A percentile compares a stretch with the other conserved stretches of the same genome.
phyloP scores from a whole-genome alignment of 2,113 vertebrate species.

The Merops nubicus region DNA sequence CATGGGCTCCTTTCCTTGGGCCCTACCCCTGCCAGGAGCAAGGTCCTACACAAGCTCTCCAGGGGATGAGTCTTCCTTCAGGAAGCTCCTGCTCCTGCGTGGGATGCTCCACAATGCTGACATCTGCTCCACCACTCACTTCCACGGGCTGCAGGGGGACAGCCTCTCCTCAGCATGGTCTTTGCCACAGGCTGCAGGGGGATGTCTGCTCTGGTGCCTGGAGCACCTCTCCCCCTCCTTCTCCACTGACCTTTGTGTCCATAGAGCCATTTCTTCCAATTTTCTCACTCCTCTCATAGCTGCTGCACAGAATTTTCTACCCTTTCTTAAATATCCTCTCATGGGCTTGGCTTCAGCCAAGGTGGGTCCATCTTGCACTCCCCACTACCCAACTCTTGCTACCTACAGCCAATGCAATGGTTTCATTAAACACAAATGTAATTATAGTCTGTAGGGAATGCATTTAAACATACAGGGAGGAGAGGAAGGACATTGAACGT shows the following conservation, averaged over 20 bases:
- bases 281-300: no score
- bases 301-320: neutral
- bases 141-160: neutral
- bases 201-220: neutral
- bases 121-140: neutral
- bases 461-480: neutral
- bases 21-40: rapidly evolving
- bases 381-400: neutral
- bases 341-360: no score
- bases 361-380: neutral
- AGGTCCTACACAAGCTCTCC: rapidly evolving
- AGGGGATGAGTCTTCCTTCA: neutral
- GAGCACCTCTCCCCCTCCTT: neutral
- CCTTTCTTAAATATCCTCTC: neutral
- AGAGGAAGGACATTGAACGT: neutral
- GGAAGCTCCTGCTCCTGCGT: neutral
- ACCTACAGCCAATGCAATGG: neutral
- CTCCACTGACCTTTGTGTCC: no score
- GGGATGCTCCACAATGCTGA: neutral
- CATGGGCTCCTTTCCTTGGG: rapidly evolving
- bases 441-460: neutral
- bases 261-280: no score
- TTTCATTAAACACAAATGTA: neutral
- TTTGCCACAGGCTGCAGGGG: neutral
- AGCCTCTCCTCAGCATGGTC: neutral